These are phyloP conservation scores for Lydus trimaculatus DNA, from an alignment of 2,888 invertebrate genomes.

Conservation along the genomic window DNA sequence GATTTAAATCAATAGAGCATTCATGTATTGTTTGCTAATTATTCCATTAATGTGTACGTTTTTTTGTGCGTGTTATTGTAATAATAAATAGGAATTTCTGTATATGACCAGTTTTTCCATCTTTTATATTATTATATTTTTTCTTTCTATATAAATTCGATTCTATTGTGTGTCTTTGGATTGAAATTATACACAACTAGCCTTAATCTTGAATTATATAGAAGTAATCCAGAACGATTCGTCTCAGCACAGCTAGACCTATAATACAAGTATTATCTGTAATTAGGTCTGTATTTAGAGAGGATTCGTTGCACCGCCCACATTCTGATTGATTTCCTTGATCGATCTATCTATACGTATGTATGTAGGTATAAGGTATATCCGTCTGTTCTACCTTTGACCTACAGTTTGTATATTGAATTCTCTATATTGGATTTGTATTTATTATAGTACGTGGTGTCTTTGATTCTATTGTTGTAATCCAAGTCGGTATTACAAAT, in stretches of 20 bases:
- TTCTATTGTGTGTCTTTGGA: constrained; percentile 7
- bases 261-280: constrained; percentile 41
- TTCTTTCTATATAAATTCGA: not conserved
- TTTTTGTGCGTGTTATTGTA: constrained; percentile 27
- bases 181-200: constrained; percentile 22
- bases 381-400: constrained; percentile 14
- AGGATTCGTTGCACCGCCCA: constrained; percentile 42
- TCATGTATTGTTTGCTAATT: constrained; percentile 33
- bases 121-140: not conserved
- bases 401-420: constrained; percentile 16
- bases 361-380: not conserved
- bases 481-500: not conserved
- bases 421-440: not conserved
- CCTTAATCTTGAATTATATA: constrained; percentile 18
- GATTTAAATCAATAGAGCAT: constrained; percentile 31
- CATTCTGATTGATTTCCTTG: constrained; percentile 46
- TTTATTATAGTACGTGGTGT: not conserved
- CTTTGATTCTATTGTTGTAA: not conserved
- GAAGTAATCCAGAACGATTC: constrained; percentile 32
- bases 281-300: constrained; percentile 45
- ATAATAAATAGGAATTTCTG: constrained; percentile 25
- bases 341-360: constrained; percentile 38
- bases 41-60: constrained; percentile 20
- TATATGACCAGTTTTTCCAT: not conserved
- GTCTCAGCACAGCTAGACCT: constrained; percentile 31